Evolutionary conservation across 2,888 invertebrate genomes (phyloP), one percentile per base, ranked within the genome.

Genomic region (Eurytoma adleriae): DNA sequence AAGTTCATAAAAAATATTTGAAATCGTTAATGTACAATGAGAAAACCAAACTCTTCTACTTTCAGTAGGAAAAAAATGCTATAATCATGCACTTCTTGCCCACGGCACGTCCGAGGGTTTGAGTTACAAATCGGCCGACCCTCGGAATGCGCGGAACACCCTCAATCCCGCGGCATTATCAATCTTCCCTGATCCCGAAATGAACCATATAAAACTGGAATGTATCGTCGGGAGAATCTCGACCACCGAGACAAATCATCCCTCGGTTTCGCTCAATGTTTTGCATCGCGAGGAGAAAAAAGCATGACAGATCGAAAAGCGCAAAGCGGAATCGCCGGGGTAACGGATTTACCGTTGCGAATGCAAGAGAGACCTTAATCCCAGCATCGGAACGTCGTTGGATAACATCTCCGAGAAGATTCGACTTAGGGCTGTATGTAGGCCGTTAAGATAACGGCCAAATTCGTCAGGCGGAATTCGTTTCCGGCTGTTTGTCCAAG

Each of bases 361-460:
- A 62, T 30, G 30, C 16, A 13, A 54, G 20, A 50, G 14, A 24
- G n/a, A n/a, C 3, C 20, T 18, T 16, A 20, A 52, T 52, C 52
- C 62, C 7, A 48, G 54, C 52, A 72, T 72, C 27, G 52, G 27
- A 62, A 61, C 12, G 16, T 16, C 14, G 3, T 14, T 13, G 1
- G n/a, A 62, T 62, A 72, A 54, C 16, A 66, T 64, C 54, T 50
- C 2, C 12, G 30, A 59, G 24, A 48, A 59, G 24, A 16, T 10
- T 13, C 3, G 61, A 3, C 10, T 57, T 68, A 57, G 52, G 24
- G 56, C 67, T 52, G 30, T 20, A 20, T 54, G 30, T 54, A 69
- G 62, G 77, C 70, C 64, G 70, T 64, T 71, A 50, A 77, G 70
- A 77, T 77, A 77, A 77, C 69, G 77, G 50, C 14, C 57, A 20